These are phyloP conservation scores for Sarcophaga bullata DNA, from an alignment of 1,140 invertebrate species.

Conservation along the genomic window DNA sequence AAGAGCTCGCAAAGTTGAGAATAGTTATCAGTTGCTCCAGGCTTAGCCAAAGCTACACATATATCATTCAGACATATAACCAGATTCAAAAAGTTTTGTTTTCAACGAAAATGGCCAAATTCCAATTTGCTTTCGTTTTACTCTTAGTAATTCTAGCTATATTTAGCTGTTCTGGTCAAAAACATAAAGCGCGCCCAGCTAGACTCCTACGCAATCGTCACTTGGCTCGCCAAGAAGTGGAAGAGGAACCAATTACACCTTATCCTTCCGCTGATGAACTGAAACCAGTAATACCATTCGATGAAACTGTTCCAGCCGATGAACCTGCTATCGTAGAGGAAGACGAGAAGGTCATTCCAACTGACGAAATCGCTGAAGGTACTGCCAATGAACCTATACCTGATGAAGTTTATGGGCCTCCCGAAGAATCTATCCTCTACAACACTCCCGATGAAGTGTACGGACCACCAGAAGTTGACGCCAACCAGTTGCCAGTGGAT, in stretches of 20 bases:
- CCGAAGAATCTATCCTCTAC: conserved; percentile 30
- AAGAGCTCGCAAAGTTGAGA: background rate
- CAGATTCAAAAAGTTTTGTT: conserved; percentile 8
- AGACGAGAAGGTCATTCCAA: conserved; percentile 39
- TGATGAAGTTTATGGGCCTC: conserved; percentile 32
- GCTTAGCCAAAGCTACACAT: conserved; percentile 35
- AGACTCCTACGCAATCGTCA: conserved; percentile 47
- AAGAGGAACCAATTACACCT: conserved; percentile 54
- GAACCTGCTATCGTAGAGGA: conserved; percentile 46
- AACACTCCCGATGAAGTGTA: conserved; percentile 58
- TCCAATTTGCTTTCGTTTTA: conserved; percentile 33
- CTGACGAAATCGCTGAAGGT: conserved; percentile 28
- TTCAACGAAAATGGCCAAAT: conserved; percentile 30
- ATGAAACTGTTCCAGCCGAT: conserved; percentile 52
- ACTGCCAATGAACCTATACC: conserved; percentile 19
- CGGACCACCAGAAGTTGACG: conserved; percentile 54
- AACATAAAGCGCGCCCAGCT: background rate
- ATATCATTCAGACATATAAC: background rate
- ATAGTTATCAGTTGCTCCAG: conserved; percentile 28
- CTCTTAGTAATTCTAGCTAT: conserved; percentile 33
- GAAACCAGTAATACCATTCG: conserved; percentile 62
- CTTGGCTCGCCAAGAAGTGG: conserved; percentile 58
- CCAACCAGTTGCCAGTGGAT: conserved; percentile 22
- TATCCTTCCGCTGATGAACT: conserved; percentile 60
- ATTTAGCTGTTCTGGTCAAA: conserved; percentile 36